Base-by-base conservation (phyloP, 2,888 invertebrate species). In the Laothoe populi region DNA sequence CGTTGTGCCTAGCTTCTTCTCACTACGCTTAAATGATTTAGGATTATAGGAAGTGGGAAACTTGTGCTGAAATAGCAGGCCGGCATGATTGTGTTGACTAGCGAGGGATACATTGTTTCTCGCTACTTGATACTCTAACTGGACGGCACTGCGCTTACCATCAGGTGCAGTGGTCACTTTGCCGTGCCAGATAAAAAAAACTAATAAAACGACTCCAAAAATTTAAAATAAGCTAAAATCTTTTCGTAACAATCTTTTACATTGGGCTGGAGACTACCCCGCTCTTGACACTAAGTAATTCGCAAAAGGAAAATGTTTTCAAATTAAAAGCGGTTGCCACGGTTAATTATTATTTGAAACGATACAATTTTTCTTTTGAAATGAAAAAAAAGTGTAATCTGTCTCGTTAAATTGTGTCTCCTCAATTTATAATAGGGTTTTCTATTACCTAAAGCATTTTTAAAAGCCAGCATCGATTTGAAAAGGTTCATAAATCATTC, bases 281-380 rank as follows among this genome's bases (percentile, higher is more conserved):
- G 59, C 60, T 61, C 61, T 63, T 66, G 64, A 66, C 74, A 59
- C 62, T 70, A 71, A 72, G 71, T 77, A 77, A 78, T 75, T 71
- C 72, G 70, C 67, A 69, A 78, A 78, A 71, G 71, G 71, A 66
- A 75, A 77, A 77, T 71, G 75, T 77, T 69, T 64, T 66, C 64
- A 48, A 72, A 77, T 77, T 74, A 74, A 73, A 74, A 69, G 60
- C 68, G 70, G 71, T 70, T 64, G 65, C 59, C 62, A 63, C 57
- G 64, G 72, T 75, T 81, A 80, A 82, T 81, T 77, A 73, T 71
- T 72, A 49, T 42, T 42, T 53, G 19, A 35, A 53, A 35, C 19
- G 53, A 53, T 53, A 53, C 19, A 19, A 35, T 53, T 35, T 61
- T 61, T 61, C 40, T 61, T 49, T 53, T 42, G 40, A 13, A 60